These are phyloP conservation scores for Knipowitschia caucasica DNA, from an alignment of 2,797 vertebrate genomes.

Conservation along the genomic window DNA sequence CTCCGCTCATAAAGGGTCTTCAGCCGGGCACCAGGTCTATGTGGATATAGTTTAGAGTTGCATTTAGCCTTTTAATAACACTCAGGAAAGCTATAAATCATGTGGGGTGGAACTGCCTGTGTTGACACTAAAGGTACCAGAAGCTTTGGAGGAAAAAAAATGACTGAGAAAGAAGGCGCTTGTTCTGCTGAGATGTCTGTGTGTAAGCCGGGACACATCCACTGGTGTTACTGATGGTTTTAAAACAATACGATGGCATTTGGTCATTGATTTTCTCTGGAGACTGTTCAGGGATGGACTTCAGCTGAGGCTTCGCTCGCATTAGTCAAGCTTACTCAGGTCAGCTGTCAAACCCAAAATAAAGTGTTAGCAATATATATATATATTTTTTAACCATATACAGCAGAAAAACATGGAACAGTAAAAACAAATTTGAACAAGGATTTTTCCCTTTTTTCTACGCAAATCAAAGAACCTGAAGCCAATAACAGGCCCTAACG, in stretches of 20 bases:
- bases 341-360: not conserved
- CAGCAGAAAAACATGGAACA: too few relatives aligned
- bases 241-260: slow-evolving; percentile 5
- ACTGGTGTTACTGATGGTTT: slow-evolving; percentile 22
- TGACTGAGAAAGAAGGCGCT: slow-evolving; percentile 35
- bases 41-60: slow-evolving; percentile 60
- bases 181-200: slow-evolving; percentile 43
- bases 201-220: slow-evolving; percentile 26
- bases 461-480: too few relatives aligned
- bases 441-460: too few relatives aligned
- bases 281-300: not conserved
- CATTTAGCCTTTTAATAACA: slow-evolving; percentile 71
- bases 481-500: too few relatives aligned
- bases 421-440: too few relatives aligned
- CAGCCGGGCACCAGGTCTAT: slow-evolving; percentile 30
- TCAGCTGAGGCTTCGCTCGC: not conserved
- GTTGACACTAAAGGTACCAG: slow-evolving; percentile 77
- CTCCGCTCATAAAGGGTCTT: slow-evolving; percentile 47
- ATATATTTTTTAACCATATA: too few relatives aligned
- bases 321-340: not conserved
- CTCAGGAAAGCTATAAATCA: slow-evolving; percentile 71
- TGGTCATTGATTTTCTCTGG: not conserved
- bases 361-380: too few relatives aligned
- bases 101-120: slow-evolving; percentile 57
- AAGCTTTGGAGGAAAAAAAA: slow-evolving; percentile 48